A percentile compares a stretch with the other conserved stretches of the same genome.
Evolutionary conservation across 2,797 vertebrate genomes (phyloP).

Genomic region (Potorous gilbertii): DNA sequence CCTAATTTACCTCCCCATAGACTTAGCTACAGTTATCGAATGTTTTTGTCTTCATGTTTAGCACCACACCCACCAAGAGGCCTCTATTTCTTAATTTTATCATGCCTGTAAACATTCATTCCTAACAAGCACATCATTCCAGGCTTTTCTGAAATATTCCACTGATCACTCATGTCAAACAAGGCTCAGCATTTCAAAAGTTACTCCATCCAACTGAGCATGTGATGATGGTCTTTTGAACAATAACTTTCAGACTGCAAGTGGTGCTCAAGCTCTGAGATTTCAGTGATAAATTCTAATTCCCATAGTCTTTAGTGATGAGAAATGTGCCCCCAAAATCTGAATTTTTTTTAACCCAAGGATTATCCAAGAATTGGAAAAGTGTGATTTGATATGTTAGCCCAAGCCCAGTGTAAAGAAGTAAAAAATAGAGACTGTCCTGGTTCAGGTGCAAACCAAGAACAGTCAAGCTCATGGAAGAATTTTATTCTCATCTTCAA

Average conservation of each 20-base stretch:
- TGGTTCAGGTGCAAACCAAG: slow-evolving; percentile 60
- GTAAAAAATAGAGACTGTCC: slow-evolving; percentile 61
- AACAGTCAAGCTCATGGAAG: slow-evolving; percentile 69
- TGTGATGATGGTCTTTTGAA: not conserved
- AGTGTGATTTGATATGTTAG: not conserved
- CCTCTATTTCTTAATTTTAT: no score
- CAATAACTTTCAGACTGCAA: not conserved
- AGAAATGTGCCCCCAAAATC: not conserved
- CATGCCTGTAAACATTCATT: not conserved
- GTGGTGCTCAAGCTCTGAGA: not conserved
- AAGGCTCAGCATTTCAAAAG: not conserved
- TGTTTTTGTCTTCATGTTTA: not conserved
- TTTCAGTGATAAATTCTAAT: not conserved
- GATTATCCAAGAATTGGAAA: not conserved
- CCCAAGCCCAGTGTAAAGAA: slow-evolving; percentile 66
- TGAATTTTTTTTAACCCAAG: not conserved
- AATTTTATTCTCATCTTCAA: slow-evolving; percentile 60
- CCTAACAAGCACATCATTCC: no score
- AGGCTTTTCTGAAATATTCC: not conserved
- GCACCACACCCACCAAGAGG: accelerated
- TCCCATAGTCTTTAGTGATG: not conserved
- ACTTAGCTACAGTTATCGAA: not conserved
- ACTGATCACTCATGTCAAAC: not conserved
- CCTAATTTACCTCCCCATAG: not conserved
- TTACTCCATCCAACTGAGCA: not conserved